These are phyloP conservation scores for Ostrea denselamellosa DNA, from an alignment of 1,140 invertebrate genomes.

Conservation along the genomic window DNA sequence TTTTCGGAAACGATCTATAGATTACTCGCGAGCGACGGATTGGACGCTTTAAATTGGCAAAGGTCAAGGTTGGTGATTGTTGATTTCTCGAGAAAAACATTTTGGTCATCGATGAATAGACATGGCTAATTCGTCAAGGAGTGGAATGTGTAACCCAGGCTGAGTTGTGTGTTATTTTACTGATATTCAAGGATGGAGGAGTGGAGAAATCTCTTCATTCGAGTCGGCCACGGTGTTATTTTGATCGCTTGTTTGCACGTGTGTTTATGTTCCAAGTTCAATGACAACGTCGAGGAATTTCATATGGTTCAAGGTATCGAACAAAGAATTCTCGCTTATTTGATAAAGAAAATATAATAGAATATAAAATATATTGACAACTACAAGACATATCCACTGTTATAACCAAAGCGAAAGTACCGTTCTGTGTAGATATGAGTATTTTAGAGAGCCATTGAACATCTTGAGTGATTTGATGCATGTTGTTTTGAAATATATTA, in stretches of 20 bases:
- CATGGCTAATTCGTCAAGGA: background rate
- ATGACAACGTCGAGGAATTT: background rate
- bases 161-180: background rate
- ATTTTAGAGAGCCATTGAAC: too few species aligned
- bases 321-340: too few species aligned
- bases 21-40: conserved; percentile 29
- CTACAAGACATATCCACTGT: too few species aligned
- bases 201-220: background rate
- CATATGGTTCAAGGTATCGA: conserved; percentile 30
- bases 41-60: conserved; percentile 5
- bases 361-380: too few species aligned
- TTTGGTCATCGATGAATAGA: background rate
- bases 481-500: too few species aligned
- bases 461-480: too few species aligned
- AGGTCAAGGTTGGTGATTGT: conserved; percentile 10
- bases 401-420: too few species aligned
- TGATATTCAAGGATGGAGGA: background rate
- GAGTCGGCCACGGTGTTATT: background rate
- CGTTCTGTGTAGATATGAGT: too few species aligned
- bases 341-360: too few species aligned
- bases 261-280: background rate
- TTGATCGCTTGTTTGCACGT: conserved; percentile 17
- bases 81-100: background rate
- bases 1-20: conserved; percentile 14
- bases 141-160: background rate